phyloP scores from a whole-genome alignment of 2,888 invertebrate species.

The Agonopterix alstromeriana region DNA sequence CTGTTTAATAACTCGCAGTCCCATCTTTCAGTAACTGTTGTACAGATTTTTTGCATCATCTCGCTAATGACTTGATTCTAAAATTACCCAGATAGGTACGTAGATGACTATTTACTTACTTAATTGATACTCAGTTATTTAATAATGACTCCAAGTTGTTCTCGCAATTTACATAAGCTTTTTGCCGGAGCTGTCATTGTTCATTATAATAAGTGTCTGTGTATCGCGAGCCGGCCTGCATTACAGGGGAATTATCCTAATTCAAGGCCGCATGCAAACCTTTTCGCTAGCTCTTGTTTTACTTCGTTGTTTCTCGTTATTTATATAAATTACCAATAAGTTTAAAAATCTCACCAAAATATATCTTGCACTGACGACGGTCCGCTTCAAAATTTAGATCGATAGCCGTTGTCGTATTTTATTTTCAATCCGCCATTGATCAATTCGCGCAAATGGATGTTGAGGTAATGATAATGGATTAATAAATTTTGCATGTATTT shows the following conservation, averaged over 20 bases:
- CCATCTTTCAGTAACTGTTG: neutral
- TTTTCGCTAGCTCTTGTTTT: constrained; percentile 3
- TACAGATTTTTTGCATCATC: neutral
- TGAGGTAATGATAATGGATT: too few species aligned
- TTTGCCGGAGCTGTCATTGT: constrained; percentile 47
- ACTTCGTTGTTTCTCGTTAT: neutral
- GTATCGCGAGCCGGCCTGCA: constrained; percentile 26
- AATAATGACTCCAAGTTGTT: constrained; percentile 39
- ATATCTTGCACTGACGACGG: too few species aligned
- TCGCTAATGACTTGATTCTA: constrained; percentile 6
- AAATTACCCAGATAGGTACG: constrained; percentile 1
- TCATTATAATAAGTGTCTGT: constrained; percentile 40
- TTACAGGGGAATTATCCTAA: constrained; percentile 47
- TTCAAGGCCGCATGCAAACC: constrained; percentile 45
- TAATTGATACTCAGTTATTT: constrained; percentile 40
- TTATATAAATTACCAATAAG: too few species aligned
- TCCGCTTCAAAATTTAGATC: too few species aligned
- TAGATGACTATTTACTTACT: constrained; percentile 14
- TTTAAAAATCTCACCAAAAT: too few species aligned
- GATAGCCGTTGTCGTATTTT: too few species aligned
- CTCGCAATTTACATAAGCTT: constrained; percentile 48
- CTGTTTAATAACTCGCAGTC: too few species aligned
- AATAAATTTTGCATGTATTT: too few species aligned
- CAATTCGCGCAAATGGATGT: too few species aligned
- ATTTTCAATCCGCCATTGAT: too few species aligned